Evolutionary conservation across 2,888 invertebrate species (phyloP).

Genomic region (Limenitis arthemis): DNA sequence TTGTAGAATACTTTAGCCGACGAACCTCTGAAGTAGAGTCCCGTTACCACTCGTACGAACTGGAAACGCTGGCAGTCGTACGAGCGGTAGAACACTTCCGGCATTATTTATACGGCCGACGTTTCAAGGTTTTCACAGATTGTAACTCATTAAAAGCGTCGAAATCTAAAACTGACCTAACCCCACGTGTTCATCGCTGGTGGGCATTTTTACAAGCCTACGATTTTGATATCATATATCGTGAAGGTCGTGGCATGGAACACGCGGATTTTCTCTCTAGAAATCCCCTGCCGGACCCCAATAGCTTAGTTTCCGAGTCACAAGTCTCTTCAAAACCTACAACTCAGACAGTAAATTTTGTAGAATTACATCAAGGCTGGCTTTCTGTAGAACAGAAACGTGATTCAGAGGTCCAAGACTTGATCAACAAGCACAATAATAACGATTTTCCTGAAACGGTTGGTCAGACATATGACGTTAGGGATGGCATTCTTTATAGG

Average conservation of each 20-base stretch:
- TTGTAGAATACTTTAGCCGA: conserved; percentile 27
- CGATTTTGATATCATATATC: conserved; percentile 25
- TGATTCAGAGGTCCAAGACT: conserved; percentile 11
- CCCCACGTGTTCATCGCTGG: conserved; percentile 29
- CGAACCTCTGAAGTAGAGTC: too few relatives aligned
- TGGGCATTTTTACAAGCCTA: conserved; percentile 28
- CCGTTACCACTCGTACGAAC: too few relatives aligned
- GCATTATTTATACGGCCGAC: conserved; percentile 9
- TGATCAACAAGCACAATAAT: conserved; percentile 16
- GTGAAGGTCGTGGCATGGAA: conserved; percentile 27
- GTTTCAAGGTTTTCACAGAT: conserved; percentile 10
- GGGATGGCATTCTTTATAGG: conserved; percentile 25
- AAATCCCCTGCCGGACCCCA: conserved; percentile 20
- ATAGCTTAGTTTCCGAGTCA: too few relatives aligned
- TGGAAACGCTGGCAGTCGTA: conserved; percentile 30
- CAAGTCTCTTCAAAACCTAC: too few relatives aligned
- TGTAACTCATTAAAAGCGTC: conserved; percentile 19
- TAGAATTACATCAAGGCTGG: conserved; percentile 26
- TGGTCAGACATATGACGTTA: conserved; percentile 27
- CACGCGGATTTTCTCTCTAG: conserved; percentile 27
- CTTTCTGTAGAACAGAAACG: conserved; percentile 29
- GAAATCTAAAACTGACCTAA: conserved; percentile 26
- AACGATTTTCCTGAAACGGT: conserved; percentile 10
- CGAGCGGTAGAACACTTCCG: conserved; percentile 19
- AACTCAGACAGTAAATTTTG: too few relatives aligned